Evolutionary conservation across 2,888 invertebrate species (phyloP), one percentile per base, ranked within the genome.

Genomic region (Neelides folsomi): DNA sequence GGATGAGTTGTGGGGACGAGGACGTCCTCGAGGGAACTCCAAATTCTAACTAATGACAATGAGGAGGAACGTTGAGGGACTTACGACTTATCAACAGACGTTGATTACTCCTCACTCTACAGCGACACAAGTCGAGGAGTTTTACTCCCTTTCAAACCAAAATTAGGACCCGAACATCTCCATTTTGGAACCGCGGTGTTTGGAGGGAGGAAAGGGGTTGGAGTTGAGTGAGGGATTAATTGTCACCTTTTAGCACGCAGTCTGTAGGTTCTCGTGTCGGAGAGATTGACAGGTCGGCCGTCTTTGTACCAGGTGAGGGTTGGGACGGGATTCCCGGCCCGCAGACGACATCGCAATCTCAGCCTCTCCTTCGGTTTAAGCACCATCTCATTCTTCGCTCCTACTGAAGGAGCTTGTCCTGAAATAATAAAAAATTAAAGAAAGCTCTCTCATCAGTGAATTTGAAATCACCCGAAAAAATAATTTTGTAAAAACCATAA

Each of bases 251-350:
- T 64, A 34, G 60, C 54, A 43, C 64, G 58, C 20, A 64, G 59
- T 46, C 64, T 54, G 54, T 58, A 63, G 13, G 61, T 61, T 54
- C 59, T 55, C 51, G 61, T 49, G 9, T 47, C 59, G 42, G 57
- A 54, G 47, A 64, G 54, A 57, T 64, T 62, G 45, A 65, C 58
- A 51, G 55, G 64, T 55, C 58, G 52, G 51, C 60, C 64, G 52
- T 65, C 63, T 54, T 63, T 62, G 55, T 63, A 65, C 64, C 64
- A 65, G 49, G 58, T 64, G 51, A 65, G 57, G 45, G 57, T 56
- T 49, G 65, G 65, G 52, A 63, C 59, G 46, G 65, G 65, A 53
- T 61, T 62, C 51, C 65, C 65, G 52, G 60, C 60, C 49, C 59
- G 52, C 20, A 64, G 60, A 52, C 61, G 56, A 58, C 64, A 64